phyloP scores from a whole-genome alignment of 2,113 vertebrate genomes.

The Chitala chitala region DNA sequence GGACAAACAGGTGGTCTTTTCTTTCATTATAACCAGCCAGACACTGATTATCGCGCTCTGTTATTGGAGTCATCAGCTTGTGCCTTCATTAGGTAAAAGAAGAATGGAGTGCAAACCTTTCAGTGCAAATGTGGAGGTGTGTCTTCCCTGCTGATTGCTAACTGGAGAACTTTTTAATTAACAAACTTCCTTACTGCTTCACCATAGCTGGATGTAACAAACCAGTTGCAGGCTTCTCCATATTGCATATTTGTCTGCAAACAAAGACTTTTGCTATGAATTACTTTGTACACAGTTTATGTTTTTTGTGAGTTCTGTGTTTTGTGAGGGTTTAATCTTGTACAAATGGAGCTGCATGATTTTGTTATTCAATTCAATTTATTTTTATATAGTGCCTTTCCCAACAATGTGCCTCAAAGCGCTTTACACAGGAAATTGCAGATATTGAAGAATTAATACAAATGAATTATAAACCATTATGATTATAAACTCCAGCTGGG shows the following conservation, averaged over 20 bases:
- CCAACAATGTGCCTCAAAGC: too few species aligned
- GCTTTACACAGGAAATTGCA: too few species aligned
- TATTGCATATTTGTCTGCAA: background rate
- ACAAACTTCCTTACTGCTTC: conserved; percentile 11
- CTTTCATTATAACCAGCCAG: conserved; percentile 54
- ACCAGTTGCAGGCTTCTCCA: background rate
- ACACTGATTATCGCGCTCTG: conserved; percentile 72
- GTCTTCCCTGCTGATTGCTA: conserved; percentile 43
- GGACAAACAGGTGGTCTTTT: conserved; percentile 67
- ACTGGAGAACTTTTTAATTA: conserved; percentile 54
- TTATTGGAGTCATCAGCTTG: conserved; percentile 72
- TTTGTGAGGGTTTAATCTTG: too few species aligned
- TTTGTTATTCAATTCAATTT: too few species aligned
- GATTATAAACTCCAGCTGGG: too few species aligned
- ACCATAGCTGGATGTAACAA: background rate
- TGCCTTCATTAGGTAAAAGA: conserved; percentile 59
- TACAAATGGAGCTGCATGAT: too few species aligned
- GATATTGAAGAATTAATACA: too few species aligned
- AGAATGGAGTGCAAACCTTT: conserved; percentile 40
- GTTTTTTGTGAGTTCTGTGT: too few species aligned
- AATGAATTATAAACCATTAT: too few species aligned
- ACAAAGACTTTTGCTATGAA: too few species aligned
- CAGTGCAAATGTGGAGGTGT: conserved; percentile 40
- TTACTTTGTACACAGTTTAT: too few species aligned
- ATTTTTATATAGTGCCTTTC: too few species aligned